Evolutionary conservation across 1,140 invertebrate genomes (phyloP).

Genomic region (Lasioglossum baleicum): DNA sequence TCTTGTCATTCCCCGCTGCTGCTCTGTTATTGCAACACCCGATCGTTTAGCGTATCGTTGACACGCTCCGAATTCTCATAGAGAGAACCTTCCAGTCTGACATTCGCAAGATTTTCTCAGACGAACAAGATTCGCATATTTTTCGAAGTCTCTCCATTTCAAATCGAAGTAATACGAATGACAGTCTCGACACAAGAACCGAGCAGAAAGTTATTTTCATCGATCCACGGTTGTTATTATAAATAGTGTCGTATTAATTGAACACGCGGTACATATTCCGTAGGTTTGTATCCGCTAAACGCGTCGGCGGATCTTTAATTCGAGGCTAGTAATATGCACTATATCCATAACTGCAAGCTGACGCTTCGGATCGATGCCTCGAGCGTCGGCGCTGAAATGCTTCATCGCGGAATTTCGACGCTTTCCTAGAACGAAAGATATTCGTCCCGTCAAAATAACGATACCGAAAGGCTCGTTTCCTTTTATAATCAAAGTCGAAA

Average conservation of each 20-base stretch:
- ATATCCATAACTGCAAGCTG: slow-evolving; percentile 78
- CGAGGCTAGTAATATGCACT: slow-evolving; percentile 57
- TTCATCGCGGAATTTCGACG: slow-evolving; percentile 42
- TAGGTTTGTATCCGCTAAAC: slow-evolving; percentile 30
- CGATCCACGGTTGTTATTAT: too few species aligned
- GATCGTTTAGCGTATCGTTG: background rate
- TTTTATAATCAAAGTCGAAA: background rate
- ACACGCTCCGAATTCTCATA: background rate
- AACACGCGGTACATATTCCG: slow-evolving; percentile 15
- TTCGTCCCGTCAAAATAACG: background rate
- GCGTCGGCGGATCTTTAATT: slow-evolving; percentile 55
- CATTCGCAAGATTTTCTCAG: too few species aligned
- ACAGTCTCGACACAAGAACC: too few species aligned
- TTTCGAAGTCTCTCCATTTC: too few species aligned
- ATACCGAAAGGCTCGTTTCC: background rate
- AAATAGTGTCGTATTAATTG: slow-evolving; percentile 7
- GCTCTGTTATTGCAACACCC: background rate
- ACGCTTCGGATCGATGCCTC: slow-evolving; percentile 76
- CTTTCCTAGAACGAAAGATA: slow-evolving; percentile 37
- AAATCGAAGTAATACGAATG: too few species aligned
- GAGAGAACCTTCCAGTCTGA: background rate
- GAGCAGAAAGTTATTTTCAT: too few species aligned
- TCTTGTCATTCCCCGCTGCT: background rate
- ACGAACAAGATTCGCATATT: too few species aligned
- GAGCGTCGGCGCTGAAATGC: slow-evolving; percentile 69